Percentiles rank a stretch among this genome's conserved stretches.
These are phyloP conservation scores for Mastigias papua DNA, from an alignment of 30 jellyfish, hydroid and myxozoan species.

Conservation along the genomic window DNA sequence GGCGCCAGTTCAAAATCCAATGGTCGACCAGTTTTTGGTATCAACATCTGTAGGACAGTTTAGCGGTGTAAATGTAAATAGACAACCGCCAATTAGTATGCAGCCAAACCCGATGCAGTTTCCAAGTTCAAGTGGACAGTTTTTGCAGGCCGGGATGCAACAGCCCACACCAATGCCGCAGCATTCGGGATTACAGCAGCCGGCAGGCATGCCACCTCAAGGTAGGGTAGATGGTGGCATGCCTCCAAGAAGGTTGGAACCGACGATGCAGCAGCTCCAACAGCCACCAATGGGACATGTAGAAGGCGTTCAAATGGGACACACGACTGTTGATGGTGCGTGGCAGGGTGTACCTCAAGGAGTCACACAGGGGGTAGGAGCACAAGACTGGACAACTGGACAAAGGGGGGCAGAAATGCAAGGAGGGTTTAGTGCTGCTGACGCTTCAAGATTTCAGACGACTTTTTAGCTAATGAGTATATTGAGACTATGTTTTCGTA, in stretches of 20 bases:
- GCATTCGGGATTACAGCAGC: slow-evolving; percentile 49
- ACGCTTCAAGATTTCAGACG: slow-evolving; percentile 44
- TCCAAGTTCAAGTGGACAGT: slow-evolving; percentile 58
- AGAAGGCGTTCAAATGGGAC: slow-evolving; percentile 72
- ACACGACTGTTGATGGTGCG: slow-evolving; percentile 55
- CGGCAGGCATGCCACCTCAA: slow-evolving; percentile 46
- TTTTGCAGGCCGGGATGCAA: slow-evolving; percentile 54
- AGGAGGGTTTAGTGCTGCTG: slow-evolving; percentile 50
- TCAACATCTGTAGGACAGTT: slow-evolving; percentile 52
- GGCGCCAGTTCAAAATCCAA: slow-evolving; percentile 57
- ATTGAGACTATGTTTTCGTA: neutral
- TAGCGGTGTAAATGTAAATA: slow-evolving; percentile 23
- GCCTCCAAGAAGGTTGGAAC: slow-evolving; percentile 37
- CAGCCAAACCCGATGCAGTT: slow-evolving; percentile 67
- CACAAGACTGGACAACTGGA: slow-evolving; percentile 67
- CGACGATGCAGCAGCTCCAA: slow-evolving; percentile 30
- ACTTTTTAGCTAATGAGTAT: slow-evolving; percentile 25
- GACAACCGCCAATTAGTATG: slow-evolving; percentile 53
- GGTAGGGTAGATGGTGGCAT: slow-evolving; percentile 41
- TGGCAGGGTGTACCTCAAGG: slow-evolving; percentile 72
- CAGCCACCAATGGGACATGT: slow-evolving; percentile 49
- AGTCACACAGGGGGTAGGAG: slow-evolving; percentile 36
- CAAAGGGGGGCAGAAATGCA: slow-evolving; percentile 70
- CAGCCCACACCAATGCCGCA: slow-evolving; percentile 55
- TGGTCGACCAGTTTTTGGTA: slow-evolving; percentile 60